phyloP scores from a whole-genome alignment of 2,888 invertebrate genomes.

The Microdon myrmicae region DNA sequence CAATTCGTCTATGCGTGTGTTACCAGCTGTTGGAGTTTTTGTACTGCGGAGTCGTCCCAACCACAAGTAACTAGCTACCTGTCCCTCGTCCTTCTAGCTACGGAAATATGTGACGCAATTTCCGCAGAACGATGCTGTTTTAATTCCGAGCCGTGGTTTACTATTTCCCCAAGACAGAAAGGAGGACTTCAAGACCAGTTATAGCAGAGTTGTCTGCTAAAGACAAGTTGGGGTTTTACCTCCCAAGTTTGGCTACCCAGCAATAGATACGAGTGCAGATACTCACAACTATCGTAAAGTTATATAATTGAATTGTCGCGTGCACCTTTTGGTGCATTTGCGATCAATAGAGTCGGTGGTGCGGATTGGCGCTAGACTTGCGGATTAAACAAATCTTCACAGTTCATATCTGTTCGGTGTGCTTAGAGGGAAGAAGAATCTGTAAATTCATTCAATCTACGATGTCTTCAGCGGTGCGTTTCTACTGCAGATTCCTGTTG shows the following conservation, averaged over 20 bases:
- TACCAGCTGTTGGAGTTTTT: no score
- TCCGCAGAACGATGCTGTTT: constrained; percentile 33
- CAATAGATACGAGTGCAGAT: constrained; percentile 18
- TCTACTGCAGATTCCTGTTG: constrained; percentile 37
- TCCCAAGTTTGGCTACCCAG: constrained; percentile 46
- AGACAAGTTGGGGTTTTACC: constrained; percentile 29
- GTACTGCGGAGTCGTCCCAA: no score
- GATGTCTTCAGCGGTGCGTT: constrained; percentile 32
- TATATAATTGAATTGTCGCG: constrained; percentile 52
- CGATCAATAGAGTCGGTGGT: constrained; percentile 47
- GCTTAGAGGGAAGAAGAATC: constrained; percentile 31
- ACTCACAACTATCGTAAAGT: constrained; percentile 26
- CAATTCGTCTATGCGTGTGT: no score
- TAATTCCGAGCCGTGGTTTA: constrained; percentile 32
- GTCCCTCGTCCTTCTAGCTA: constrained; percentile 16
- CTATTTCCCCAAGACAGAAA: constrained; percentile 17
- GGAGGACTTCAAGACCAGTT: constrained; percentile 4
- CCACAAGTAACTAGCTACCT: constrained; percentile 3
- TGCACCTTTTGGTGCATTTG: constrained; percentile 43
- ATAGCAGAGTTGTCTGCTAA: constrained; percentile 29
- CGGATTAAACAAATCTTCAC: background rate
- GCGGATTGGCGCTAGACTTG: constrained; percentile 27
- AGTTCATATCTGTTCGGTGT: constrained; percentile 9
- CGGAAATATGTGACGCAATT: constrained; percentile 23
- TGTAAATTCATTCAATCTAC: constrained; percentile 21